Evolutionary conservation across 2,797 vertebrate species (phyloP), one percentile per base, ranked within the genome.

Genomic region (Danio albolineatus): DNA sequence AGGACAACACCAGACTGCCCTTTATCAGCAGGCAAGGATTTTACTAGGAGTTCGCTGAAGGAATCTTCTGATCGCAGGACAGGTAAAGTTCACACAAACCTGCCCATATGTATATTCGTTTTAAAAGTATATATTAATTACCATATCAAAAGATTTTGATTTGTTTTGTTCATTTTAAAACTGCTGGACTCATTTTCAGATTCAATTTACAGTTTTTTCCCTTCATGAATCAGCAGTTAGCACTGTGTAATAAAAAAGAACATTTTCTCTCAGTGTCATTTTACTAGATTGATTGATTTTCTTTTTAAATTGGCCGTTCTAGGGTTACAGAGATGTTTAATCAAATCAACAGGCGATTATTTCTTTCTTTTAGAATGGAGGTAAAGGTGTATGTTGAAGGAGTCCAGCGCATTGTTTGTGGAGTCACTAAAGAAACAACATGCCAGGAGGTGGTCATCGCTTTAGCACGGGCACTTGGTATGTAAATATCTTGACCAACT

Each of bases 381-480:
- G 87, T 95, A 56, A 95, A 93, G 83, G 94, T 95, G 70, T 91
- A 19, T 21, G 93, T 94, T 81, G 92, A 94, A 0, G 90, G 92
- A 5, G 62, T 94, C 69, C 91, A 88, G 6, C 93, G 94, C 0
- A 89, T 95, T 39, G 92, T 95, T 72, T 95, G 94, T 73, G 94
- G 94, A 0, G 86, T 95, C 14, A 94, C 92, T 1, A 87, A 91
- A 53, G 89, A 89, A 67, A 95, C 94, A 12, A 94, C 93, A 10
- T 95, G 93, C 82, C 93, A 95, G 73, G 94, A 95, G n/a, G 90
- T 95, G 61, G 94, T 95, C 53, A 85, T 94, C 1, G 91, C 88
- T 1, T 83, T 95, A 89, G 94, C 94, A 79, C 92, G 91, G 84
- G 91, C 92, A 12, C 70, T 93, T 44, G 90, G 94, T 95, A 88